Evolutionary conservation across 2,113 vertebrate genomes (phyloP).

Genomic region (Felis catus): DNA sequence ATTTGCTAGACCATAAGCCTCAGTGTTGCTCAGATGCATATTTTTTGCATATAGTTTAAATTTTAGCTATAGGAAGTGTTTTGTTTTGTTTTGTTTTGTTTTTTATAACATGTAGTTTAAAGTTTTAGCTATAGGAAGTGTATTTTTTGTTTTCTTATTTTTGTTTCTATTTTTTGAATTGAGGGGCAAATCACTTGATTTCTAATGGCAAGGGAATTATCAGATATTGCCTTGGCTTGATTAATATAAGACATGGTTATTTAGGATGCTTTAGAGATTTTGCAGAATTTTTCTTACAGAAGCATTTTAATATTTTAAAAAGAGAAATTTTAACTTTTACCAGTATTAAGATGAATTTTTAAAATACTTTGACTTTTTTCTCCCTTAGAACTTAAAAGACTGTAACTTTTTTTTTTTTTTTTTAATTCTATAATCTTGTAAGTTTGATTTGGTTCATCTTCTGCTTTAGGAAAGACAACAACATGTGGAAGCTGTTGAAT

Average conservation of each 20-base stretch:
- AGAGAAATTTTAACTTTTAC: slow-evolving; percentile 37
- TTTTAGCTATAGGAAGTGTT: background rate
- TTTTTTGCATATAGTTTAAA: slow-evolving; percentile 32
- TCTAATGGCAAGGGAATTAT: slow-evolving; percentile 49
- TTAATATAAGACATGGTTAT: slow-evolving; percentile 10
- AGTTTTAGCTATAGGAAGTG: background rate
- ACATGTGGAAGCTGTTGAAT: slow-evolving; percentile 87
- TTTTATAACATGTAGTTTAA: background rate
- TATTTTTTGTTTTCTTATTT: background rate
- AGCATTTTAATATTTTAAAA: slow-evolving; percentile 47
- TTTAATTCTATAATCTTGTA: background rate
- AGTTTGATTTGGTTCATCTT: slow-evolving; percentile 54
- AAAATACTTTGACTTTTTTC: slow-evolving; percentile 41
- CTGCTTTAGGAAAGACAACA: slow-evolving; percentile 91
- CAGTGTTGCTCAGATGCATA: background rate
- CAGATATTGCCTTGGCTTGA: background rate
- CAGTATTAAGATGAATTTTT: slow-evolving; percentile 30
- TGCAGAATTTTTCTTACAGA: slow-evolving; percentile 52
- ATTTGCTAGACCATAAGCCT: background rate
- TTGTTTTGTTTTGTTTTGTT: background rate
- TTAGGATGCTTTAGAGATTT: slow-evolving; percentile 58
- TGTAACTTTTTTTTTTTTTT: background rate
- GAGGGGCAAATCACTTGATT: slow-evolving; percentile 19
- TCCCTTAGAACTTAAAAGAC: slow-evolving; percentile 35
- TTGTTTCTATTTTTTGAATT: background rate